Percentiles rank a stretch among this genome's conserved stretches.
These are phyloP conservation scores for Phenganax marumi DNA, from an alignment of 92 coral and sea anemone genomes.

Conservation along the genomic window DNA sequence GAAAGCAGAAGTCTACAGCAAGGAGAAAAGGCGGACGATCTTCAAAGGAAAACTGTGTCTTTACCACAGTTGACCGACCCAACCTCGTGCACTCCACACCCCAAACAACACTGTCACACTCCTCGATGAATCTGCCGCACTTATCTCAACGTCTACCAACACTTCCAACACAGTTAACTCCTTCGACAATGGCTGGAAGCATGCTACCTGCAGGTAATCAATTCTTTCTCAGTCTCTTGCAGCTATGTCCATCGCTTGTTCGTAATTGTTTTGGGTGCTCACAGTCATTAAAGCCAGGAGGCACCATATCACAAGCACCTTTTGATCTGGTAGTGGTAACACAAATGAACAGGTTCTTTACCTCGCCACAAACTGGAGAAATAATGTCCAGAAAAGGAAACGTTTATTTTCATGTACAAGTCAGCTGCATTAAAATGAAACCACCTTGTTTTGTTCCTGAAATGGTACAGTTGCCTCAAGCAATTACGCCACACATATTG, in stretches of 20 bases:
- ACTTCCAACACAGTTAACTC: no score
- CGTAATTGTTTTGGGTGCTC: background rate
- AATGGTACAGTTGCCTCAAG: no score
- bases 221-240: background rate
- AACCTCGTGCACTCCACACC: no score
- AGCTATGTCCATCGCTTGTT: background rate
- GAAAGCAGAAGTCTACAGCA: constrained; percentile 11
- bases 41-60: no score
- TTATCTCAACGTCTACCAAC: no score
- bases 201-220: background rate
- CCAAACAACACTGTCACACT: no score
- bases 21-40: background rate
- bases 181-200: no score
- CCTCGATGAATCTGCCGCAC: no score
- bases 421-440: background rate
- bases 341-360: background rate
- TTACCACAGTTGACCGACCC: no score
- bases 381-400: background rate
- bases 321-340: background rate
- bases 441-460: background rate
- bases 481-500: no score
- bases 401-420: background rate
- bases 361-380: background rate
- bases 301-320: background rate
- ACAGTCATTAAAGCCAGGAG: background rate